Base-by-base conservation (phyloP, 2,113 vertebrate species). In the Carettochelys insculpta region DNA sequence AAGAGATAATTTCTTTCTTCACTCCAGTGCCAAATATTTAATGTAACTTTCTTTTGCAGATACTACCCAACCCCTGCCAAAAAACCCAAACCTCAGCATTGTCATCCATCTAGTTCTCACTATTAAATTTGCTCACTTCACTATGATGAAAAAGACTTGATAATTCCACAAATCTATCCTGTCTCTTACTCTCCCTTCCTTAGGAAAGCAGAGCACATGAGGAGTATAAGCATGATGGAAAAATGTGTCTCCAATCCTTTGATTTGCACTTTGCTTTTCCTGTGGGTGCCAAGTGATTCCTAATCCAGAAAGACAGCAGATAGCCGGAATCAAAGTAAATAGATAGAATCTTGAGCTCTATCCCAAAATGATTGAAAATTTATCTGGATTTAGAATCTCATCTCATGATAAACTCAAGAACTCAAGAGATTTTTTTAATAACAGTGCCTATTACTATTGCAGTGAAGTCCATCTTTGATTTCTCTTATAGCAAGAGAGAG, bases 321-420 rank as follows among this genome's bases (percentile, higher is more conserved):
- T 71, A 93, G 10, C n/a, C 58, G 76, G 11, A 56, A 90, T 87
- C 84, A 91, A 90, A 91, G 85, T 90, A 88, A 65, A 87, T 22
- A 85, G 75, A 94, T 47, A 83, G 53, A 92, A 80, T 93, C 58
- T 93, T 51, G 83, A 90, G 65, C 53, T 41, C 2, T 79, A 3
- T 89, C 82, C 80, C 56, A 14, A 27, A 80, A 22, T 80, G 91
- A 86, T 47, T 89, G 90, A 86, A 93, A 93, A 92, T 73, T 27
- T 89, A 83, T 92, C 86, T 94, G 3, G 83, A 76, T 85, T 76
- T 94, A 73, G 86, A 85, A 92, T 95, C 87, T 89, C 58, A 73
- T 84, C 61, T 92, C 65, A 53, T 77, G 73, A 89, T 52, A 89
- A 91, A 81, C 78, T 65, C 71, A 93, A 89, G 14, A 24, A 20